Evolutionary conservation across 35 echinoderm and acorn worm genomes (phyloP).

Genomic region (Apostichopus parvimensis): DNA sequence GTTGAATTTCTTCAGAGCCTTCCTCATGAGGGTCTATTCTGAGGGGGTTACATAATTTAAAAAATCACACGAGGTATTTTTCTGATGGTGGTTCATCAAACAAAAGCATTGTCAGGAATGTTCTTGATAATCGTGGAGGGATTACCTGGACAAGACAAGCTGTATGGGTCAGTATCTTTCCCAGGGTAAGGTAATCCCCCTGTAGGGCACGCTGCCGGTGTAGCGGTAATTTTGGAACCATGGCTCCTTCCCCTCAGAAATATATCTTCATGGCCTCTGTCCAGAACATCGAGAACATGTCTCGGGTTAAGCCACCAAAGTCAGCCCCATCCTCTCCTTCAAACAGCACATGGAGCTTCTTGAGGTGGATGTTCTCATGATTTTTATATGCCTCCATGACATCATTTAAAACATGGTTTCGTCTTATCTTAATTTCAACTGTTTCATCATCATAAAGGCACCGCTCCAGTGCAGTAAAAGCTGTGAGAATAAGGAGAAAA

Average conservation of each 20-base stretch:
- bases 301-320: background rate
- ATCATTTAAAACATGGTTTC: background rate
- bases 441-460: background rate
- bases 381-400: background rate
- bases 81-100: background rate
- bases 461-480: background rate
- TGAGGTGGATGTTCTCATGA: background rate
- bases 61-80: background rate
- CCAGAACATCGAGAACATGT: background rate
- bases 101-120: background rate
- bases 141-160: background rate
- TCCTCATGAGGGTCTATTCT: background rate
- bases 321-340: background rate
- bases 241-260: background rate
- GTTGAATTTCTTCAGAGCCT: background rate
- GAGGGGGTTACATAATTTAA: background rate
- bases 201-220: background rate
- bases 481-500: background rate
- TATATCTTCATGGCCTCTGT: background rate
- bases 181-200: background rate
- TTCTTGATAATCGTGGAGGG: background rate
- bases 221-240: background rate
- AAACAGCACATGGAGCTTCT: background rate
- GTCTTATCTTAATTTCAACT: background rate
- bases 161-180: background rate